Evolutionary conservation across 92 coral and sea anemone genomes (phyloP), one percentile per base, ranked within the genome.

Genomic region (Paramuricea clavata): DNA sequence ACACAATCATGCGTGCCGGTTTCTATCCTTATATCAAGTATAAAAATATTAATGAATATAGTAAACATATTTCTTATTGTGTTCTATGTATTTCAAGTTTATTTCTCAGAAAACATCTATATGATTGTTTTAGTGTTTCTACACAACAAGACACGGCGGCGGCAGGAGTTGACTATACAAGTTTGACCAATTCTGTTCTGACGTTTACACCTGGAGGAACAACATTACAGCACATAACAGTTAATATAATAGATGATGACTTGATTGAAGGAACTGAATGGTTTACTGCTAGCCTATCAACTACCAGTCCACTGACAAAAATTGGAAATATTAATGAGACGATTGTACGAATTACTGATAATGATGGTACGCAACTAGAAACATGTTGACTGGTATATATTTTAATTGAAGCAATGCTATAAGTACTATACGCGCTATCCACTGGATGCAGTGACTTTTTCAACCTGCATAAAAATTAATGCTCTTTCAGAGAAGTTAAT

Each of bases 211-310:
- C 83, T 78, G 47, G 47, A 33, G 83, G 83, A 78, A 28, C 50
- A 8, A 78, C 68, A 52, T 33, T 56, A 19, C 83, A 78, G 30
- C 31, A 32, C 27, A 57, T 78, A 22, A 28, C 41, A 57, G 42
- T 78, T 33, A 57, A 52, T 52, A 42, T 78, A 12, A 57, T 27
- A 16, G 69, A 78, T 57, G 83, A 78, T 61, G 25, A 9, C 5
- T 30, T 78, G 0, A 78, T 78, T 25, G 83, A 78, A 56, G 70
- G 83, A 30, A 52, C 61, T 56, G 83, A 78, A 78, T 49, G 69
- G 17, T 78, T 78, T 62, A 78, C 44, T 10, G 83, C 69, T 5
- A 44, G 67, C 32, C 27, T 78, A 23, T 52, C 83, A 23, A 26
- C 83, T 28, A 15, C 68, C 23, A 57, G 70, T 5, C 12, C 69